Evolutionary conservation across 2,113 vertebrate genomes (phyloP), one percentile per base, ranked within the genome.

Genomic region (Chiloscyllium plagiosum): DNA sequence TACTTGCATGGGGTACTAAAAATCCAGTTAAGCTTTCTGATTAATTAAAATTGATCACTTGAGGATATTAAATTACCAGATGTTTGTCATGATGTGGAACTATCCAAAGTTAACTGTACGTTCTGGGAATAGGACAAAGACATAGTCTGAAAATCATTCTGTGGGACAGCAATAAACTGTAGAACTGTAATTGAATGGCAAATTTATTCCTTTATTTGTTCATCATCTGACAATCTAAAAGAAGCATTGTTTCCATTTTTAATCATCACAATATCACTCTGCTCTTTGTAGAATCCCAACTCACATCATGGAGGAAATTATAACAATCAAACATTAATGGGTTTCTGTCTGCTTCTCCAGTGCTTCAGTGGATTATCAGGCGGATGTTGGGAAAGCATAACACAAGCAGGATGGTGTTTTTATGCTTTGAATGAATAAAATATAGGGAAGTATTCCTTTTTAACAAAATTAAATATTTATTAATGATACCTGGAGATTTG

Each of bases 11-110:
- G 56, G 56, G 37, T 29, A 94, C 29, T 70, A 68, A 13, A 94
- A 94, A 50, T 19, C 29, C 20, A 24, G 24, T 26, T 50, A 42
- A 65, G 52, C 15, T 92, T 61, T 56, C 52, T 70, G 20, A 50
- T 47, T 70, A 94, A 94, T 94, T 70, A 70, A 94, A 94, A 65
- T 65, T n/a, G 52, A 33, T 50, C 22, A 29, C 93, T 92, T 61
- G 52, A 29, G n/a, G 78, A 4, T 37, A n/a, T 66, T 93, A 37
- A 93, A 68, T 65, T 66, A 93, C 33, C 22, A 22, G 33, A 94
- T 42, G 33, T 22, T 68, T 8, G 33, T 22, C 42, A 65, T 68
- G n/a, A 94, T 42, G 65, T 69, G 90, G 65, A n/a, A 94, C n/a
- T 90, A 29, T 90, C 52, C 52, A 42, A 68, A 68, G 90, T 33